Percentiles rank a stretch among this genome's conserved stretches.
phyloP scores from a whole-genome alignment of 23 tunicate species.

The Halocynthia roretzi region DNA sequence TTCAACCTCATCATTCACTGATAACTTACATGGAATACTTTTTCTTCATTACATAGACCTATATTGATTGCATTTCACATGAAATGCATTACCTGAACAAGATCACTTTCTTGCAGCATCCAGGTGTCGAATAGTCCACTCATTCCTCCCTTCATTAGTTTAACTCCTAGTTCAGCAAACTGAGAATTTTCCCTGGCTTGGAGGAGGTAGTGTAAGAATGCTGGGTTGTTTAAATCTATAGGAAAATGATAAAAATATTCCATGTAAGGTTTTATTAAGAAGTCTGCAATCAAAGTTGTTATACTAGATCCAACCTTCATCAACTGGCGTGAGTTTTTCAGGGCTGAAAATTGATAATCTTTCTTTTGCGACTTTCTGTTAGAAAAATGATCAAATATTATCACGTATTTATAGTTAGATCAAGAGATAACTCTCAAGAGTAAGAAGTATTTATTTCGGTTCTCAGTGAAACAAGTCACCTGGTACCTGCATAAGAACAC shows the following conservation, averaged over 20 bases:
- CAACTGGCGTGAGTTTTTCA: slow-evolving; percentile 45
- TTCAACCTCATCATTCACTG: background rate
- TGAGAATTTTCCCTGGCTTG: slow-evolving; percentile 51
- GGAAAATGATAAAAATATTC: background rate
- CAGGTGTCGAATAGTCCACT: slow-evolving; percentile 79
- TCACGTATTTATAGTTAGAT: background rate
- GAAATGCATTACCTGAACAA: slow-evolving; percentile 59
- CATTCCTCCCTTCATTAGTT: slow-evolving; percentile 80
- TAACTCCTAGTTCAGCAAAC: slow-evolving; percentile 72
- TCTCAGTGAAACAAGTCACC: background rate
- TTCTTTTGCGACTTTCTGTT: slow-evolving; percentile 96
- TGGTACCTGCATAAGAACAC: slow-evolving; percentile 85
- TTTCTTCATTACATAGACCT: background rate
- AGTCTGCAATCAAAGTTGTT: background rate
- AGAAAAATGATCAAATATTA: background rate
- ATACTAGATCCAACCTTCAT: slow-evolving; percentile 44
- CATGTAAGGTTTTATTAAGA: background rate
- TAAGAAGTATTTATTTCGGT: background rate
- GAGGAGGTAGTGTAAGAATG: slow-evolving; percentile 65
- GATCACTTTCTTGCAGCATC: slow-evolving; percentile 91
- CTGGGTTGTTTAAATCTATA: slow-evolving; percentile 64
- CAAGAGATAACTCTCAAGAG: background rate
- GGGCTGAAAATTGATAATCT: slow-evolving; percentile 58
- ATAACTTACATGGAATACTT: background rate
- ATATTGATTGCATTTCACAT: background rate